Evolutionary conservation across 1,140 invertebrate genomes (phyloP), one percentile per base, ranked within the genome.

Genomic region (Lucilia cuprina): DNA sequence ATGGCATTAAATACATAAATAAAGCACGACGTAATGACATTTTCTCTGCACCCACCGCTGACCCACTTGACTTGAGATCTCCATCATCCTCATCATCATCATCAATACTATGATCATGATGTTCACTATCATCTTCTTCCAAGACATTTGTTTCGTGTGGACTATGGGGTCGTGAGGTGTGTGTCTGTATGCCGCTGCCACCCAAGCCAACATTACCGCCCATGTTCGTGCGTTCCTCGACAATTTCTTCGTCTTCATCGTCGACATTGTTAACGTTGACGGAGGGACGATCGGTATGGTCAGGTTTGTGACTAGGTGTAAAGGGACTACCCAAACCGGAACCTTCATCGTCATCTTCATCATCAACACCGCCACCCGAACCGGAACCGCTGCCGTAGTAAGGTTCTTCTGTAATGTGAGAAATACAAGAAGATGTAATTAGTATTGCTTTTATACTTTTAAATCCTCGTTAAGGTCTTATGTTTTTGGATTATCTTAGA

Each of bases 1-100:
- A 94, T 8, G 96, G 96, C 87, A 96, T 91, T 60, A 96, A 92
- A 91, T 96, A 96, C 74, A 95, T 93, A 83, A 94, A 92, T 5
- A 96, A 88, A 7, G 95, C 95, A 83, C 93, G 93, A 30, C 87
- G 87, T 2, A 96, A 88, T 2, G 94, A 93, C 91, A 94, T 93
- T 91, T 80, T 80, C 74, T 89, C 87, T 17, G 87, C 55, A n/a
- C 95, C 89, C 5, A 90, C 87, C 5, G 91, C 87, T 14, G n/a
- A 85, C 49, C 83, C 82, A 8, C 82, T 82, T 8, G 70, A 50
- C 41, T 75, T 78, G 12, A 74, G 34, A 47, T 87, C 77, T 30
- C 78, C 87, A 35, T 86, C 85, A 9, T 86, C 84, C 17, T 82
- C 65, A 25, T 86, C 84, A 14, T 82, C 65, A 25, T 74, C 78